Conservation (phyloP, 2,797 vertebrate genomes). For the Cottoperca gobio region DNA sequence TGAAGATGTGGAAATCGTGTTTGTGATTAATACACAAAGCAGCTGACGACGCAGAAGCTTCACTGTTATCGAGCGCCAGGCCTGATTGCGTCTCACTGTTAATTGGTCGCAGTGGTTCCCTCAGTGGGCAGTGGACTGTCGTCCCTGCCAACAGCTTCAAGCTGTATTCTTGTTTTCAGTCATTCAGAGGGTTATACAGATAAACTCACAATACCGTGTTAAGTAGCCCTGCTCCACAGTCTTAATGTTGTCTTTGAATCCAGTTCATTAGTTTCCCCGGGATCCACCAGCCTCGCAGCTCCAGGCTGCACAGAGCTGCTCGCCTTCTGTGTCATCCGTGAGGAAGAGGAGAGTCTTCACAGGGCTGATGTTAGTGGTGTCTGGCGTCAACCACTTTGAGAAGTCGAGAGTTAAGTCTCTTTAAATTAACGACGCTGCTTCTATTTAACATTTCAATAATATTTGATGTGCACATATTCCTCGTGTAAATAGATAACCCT, state of each 20-base stretch:
- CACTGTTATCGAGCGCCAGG: conserved; percentile 31
- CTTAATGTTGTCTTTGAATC: conserved; percentile 41
- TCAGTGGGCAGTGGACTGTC: conserved; percentile 27
- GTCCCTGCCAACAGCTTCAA: conserved; percentile 22
- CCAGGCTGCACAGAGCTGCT: conserved; percentile 4
- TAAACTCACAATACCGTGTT: conserved; percentile 8
- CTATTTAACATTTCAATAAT: not conserved
- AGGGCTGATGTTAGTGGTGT: conserved; percentile 34
- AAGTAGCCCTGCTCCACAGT: not conserved
- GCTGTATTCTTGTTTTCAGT: conserved; percentile 3
- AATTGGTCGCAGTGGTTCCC: conserved; percentile 55
- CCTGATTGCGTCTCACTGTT: conserved; percentile 50
- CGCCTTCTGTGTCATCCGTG: no score
- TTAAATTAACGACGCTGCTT: not conserved
- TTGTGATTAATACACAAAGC: conserved; percentile 13
- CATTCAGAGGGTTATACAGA: conserved; percentile 10
- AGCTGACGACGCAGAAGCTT: conserved; percentile 3
- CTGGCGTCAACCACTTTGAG: conserved; percentile 25
- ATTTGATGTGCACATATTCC: not conserved
- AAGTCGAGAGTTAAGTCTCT: conserved; percentile 5
- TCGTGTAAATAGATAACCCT: not conserved
- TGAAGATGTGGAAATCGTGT: conserved; percentile 2
- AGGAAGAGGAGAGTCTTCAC: conserved; percentile 37
- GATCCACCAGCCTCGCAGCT: conserved; percentile 22
- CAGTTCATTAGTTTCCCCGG: conserved; percentile 43